Base-by-base conservation (phyloP, 2,888 invertebrate genomes). In the Agrypnus murinus region DNA sequence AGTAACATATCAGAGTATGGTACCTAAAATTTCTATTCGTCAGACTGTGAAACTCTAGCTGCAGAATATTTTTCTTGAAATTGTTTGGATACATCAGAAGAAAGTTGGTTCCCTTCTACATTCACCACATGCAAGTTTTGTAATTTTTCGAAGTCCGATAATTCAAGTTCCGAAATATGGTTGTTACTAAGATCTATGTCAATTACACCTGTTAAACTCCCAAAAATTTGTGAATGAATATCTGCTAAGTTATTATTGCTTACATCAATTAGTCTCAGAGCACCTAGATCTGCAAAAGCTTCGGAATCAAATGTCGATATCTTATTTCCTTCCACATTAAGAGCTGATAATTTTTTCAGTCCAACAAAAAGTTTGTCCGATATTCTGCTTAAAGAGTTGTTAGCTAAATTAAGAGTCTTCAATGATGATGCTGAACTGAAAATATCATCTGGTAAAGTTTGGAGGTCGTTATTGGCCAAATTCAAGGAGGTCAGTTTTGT, bases 211-310 rank as follows among this genome's bases (percentile, higher is more conserved):
- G 58, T 6, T 17, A 58, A 58, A 5, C 40, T 10, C 25, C 17
- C 25, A 43, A 58, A 58, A 4, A n/a, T 17, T 10, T 40, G 19
- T 3, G 25, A 19, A n/a, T 58, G 25, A 1, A 58, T 19, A 2
- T 5, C n/a, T 40, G 19, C 40, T 25, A 58, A 40, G 19, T 43
- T 19, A 58, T 58, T 58, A 43, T 58, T 40, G n/a, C 19, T 25
- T 25, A 58, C 40, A 43, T 40, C 6, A 17, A 58, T 40, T 7
- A 9, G 10, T 10, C 19, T 7, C 2, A 58, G 19, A 36, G n/a
- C 0, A 0, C 5, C 8, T 25, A 58, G 19, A 0, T 19, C 32
- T 1, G 15, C 17, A 43, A 58, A 58, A 8, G 31, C 40, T 0
- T 19, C 25, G 4, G 38, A 14, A 12, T 58, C 40, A 43, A 58